Evolutionary conservation across 2,797 vertebrate species (phyloP).

Genomic region (Coranthus polyacanthus): DNA sequence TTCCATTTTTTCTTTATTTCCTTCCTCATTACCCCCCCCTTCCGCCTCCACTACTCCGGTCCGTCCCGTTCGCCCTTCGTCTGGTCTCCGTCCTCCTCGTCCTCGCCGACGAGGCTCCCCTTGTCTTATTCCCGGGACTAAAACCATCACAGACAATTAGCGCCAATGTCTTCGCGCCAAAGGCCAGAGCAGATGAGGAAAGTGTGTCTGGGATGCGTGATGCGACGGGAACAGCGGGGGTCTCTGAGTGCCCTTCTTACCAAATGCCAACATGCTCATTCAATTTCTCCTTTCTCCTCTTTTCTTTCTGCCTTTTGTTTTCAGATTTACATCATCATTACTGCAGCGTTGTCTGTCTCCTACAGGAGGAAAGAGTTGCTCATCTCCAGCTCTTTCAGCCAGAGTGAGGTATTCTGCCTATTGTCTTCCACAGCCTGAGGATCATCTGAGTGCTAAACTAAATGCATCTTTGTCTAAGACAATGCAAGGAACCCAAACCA

Average conservation of each 20-base stretch:
- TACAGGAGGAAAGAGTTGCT: constrained; percentile 44
- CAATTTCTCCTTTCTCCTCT: too few relatives aligned
- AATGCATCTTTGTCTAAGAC: constrained; percentile 66
- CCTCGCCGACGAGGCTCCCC: constrained; percentile 36
- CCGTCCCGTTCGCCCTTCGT: constrained; percentile 44
- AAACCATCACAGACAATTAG: constrained; percentile 73
- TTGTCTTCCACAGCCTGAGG: constrained; percentile 67
- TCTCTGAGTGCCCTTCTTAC: constrained; percentile 63
- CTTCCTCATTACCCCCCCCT: constrained; percentile 39
- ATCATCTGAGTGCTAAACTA: constrained; percentile 58
- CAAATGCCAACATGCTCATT: constrained; percentile 74
- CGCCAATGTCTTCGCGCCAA: constrained; percentile 44
- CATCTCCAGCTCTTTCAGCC: too few relatives aligned
- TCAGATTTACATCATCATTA: constrained; percentile 71
- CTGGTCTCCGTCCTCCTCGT: constrained; percentile 48
- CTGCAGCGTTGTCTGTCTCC: constrained; percentile 55
- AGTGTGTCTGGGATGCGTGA: constrained; percentile 55
- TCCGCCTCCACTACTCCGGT: not conserved
- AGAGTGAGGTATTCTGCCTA: constrained; percentile 57
- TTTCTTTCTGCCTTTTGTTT: constrained; percentile 63
- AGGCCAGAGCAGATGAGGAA: constrained; percentile 61
- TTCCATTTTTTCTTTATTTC: constrained; percentile 54
- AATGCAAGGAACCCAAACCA: constrained; percentile 42
- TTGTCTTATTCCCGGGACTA: constrained; percentile 47
- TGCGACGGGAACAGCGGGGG: constrained; percentile 47